Evolutionary conservation across 2,113 vertebrate genomes (phyloP).

Genomic region (Ginglymostoma cirratum): DNA sequence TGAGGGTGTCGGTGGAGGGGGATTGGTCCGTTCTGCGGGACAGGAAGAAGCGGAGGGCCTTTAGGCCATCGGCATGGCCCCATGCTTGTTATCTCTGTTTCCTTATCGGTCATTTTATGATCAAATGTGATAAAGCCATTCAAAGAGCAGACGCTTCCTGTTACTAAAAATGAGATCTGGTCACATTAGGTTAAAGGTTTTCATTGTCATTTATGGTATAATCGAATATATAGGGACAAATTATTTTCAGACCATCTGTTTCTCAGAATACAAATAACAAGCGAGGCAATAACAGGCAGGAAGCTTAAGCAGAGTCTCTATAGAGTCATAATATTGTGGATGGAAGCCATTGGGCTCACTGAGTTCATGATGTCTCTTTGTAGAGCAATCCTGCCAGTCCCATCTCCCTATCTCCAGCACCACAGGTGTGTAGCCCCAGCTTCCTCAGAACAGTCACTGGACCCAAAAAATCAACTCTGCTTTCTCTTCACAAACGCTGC

Average conservation of each 20-base stretch:
- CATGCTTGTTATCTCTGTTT: no score
- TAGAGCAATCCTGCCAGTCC: background rate
- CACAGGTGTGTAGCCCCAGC: no score
- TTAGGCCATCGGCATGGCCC: no score
- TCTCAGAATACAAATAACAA: background rate
- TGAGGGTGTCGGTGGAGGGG: no score
- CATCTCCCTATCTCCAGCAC: no score
- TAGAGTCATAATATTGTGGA: background rate
- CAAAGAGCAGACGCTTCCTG: background rate
- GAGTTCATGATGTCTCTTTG: background rate
- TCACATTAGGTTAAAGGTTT: background rate
- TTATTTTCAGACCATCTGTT: background rate
- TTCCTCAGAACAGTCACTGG: no score
- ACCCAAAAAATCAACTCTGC: no score
- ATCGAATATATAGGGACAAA: background rate
- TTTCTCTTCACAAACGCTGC: no score
- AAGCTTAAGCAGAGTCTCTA: background rate
- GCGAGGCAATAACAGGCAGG: background rate
- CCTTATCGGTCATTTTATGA: background rate
- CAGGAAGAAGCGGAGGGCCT: no score
- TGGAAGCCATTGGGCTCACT: background rate
- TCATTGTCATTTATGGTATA: background rate
- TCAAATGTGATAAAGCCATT: background rate
- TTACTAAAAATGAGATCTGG: no score
- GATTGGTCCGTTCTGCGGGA: no score